Evolutionary conservation across 2,113 vertebrate species (phyloP).

Genomic region (Mobula hypostoma): DNA sequence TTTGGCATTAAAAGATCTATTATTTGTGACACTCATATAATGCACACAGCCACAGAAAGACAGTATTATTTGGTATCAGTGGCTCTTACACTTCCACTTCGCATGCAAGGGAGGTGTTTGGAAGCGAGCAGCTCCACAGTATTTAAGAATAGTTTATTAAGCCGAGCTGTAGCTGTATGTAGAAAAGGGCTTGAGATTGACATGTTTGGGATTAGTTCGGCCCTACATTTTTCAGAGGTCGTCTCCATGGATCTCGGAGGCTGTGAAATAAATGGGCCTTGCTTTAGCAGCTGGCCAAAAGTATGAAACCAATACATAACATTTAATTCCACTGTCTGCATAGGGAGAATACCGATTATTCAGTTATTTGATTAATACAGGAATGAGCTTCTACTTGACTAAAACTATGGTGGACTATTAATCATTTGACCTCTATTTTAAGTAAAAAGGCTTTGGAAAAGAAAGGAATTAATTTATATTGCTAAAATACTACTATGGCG

Average conservation of each 20-base stretch:
- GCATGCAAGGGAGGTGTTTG: constrained; percentile 67
- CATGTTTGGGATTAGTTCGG: constrained; percentile 75
- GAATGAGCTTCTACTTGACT: constrained; percentile 35
- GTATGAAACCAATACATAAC: constrained; percentile 83
- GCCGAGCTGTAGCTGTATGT: constrained; percentile 64
- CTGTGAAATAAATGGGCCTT: constrained; percentile 62
- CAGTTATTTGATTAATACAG: constrained; percentile 61
- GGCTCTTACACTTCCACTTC: constrained; percentile 52
- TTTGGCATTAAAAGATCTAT: constrained; percentile 32
- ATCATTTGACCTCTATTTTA: constrained; percentile 35
- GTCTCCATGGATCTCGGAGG: constrained; percentile 58
- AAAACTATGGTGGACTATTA: constrained; percentile 30
- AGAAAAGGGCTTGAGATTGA: constrained; percentile 64
- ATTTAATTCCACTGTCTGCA: constrained; percentile 92
- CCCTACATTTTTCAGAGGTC: constrained; percentile 64
- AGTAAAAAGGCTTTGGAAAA: constrained; percentile 9
- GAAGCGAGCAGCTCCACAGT: constrained; percentile 65
- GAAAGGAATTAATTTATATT: constrained; percentile 5
- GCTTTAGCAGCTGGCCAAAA: constrained; percentile 48
- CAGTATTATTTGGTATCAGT: constrained; percentile 69
- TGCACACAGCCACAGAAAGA: constrained; percentile 31
- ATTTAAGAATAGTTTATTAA: constrained; percentile 74
- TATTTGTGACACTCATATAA: constrained; percentile 36
- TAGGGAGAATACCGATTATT: constrained; percentile 78
- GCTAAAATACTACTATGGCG: neutral